phyloP scores from a whole-genome alignment of 2,113 vertebrate genomes.

The Gobiocypris rarus region DNA sequence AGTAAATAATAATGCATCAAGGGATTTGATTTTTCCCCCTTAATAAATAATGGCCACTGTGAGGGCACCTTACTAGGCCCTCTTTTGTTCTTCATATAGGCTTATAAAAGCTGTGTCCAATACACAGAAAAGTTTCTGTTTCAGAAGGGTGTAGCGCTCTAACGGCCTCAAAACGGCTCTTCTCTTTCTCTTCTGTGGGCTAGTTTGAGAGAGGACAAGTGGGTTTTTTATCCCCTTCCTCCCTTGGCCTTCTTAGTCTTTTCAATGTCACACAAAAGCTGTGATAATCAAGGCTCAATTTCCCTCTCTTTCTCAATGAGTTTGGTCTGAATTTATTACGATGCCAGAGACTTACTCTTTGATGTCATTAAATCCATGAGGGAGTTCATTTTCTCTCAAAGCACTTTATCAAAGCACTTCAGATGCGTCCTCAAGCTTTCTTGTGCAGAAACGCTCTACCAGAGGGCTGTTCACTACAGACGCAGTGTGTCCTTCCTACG shows the following conservation, averaged over 20 bases:
- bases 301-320: slow-evolving; percentile 48
- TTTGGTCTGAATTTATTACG: slow-evolving; percentile 79
- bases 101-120: slow-evolving; percentile 84
- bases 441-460: slow-evolving; percentile 10
- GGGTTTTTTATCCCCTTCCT: slow-evolving; percentile 57
- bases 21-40: slow-evolving; percentile 78
- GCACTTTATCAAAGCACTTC: slow-evolving; percentile 65
- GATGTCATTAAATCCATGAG: slow-evolving; percentile 83
- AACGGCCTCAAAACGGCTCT: slow-evolving; percentile 73
- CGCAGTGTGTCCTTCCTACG: slow-evolving; percentile 2
- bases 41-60: slow-evolving; percentile 87
- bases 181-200: slow-evolving; percentile 53
- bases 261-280: slow-evolving; percentile 78
- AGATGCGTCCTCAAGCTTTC: slow-evolving; percentile 45
- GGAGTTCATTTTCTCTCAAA: slow-evolving; percentile 74
- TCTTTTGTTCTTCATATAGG: slow-evolving; percentile 78
- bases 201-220: slow-evolving; percentile 44
- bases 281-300: slow-evolving; percentile 80
- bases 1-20: slow-evolving; percentile 87
- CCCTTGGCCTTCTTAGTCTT: slow-evolving; percentile 68
- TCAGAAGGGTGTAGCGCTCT: slow-evolving; percentile 78
- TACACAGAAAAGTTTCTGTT: slow-evolving; percentile 86
- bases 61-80: slow-evolving; percentile 80
- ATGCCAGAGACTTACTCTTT: slow-evolving; percentile 75
- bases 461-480: slow-evolving; percentile 29